Conservation (phyloP, 2,113 vertebrate genomes). For the Engystomops pustulosus region DNA sequence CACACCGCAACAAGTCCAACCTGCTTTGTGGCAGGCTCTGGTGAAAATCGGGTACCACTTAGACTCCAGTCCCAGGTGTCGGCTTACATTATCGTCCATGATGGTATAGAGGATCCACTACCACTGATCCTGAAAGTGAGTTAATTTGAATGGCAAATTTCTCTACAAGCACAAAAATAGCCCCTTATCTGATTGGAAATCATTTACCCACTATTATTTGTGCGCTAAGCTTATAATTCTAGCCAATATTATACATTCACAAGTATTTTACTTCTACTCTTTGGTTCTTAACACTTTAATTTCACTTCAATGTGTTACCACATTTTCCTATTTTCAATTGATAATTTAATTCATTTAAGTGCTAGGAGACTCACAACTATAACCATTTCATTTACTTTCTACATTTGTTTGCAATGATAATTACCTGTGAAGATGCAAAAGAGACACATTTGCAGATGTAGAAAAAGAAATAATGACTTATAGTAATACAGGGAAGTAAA, state of each 20-base stretch:
- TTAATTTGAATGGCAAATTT: too few species aligned
- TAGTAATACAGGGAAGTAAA: not conserved
- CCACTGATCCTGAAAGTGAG: too few species aligned
- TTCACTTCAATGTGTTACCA: not conserved
- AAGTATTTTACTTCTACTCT: too few species aligned
- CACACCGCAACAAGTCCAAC: too few species aligned
- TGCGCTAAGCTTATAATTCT: not conserved
- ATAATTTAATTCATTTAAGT: slow-evolving; percentile 35
- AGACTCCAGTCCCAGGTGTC: too few species aligned
- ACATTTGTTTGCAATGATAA: slow-evolving; percentile 23
- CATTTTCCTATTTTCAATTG: not conserved
- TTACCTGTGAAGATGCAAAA: slow-evolving; percentile 33
- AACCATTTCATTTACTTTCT: slow-evolving; percentile 36
- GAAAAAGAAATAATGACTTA: not conserved
- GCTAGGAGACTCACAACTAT: slow-evolving; percentile 22
- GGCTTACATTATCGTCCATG: too few species aligned
- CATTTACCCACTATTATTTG: not conserved
- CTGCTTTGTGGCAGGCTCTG: too few species aligned
- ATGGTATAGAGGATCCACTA: too few species aligned
- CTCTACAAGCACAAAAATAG: too few species aligned
- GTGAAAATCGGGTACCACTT: too few species aligned
- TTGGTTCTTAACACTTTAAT: slow-evolving; percentile 42
- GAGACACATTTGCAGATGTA: slow-evolving; percentile 30
- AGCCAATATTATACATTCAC: not conserved
- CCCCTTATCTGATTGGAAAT: too few species aligned